phyloP scores from a whole-genome alignment of 2,888 invertebrate genomes.

The Diogma glabrata region DNA sequence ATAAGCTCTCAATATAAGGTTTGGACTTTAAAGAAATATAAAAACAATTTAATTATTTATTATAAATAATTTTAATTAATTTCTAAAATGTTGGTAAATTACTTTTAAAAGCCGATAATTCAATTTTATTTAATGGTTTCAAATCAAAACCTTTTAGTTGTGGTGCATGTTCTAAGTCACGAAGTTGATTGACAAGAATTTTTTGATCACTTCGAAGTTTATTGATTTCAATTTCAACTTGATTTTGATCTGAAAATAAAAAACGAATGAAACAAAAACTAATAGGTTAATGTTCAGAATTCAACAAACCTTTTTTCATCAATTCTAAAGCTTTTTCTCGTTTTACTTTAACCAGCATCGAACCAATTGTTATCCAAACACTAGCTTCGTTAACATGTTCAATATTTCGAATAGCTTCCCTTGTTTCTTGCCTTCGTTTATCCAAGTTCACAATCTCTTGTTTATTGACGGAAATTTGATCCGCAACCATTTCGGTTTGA shows the following conservation, averaged over 20 bases:
- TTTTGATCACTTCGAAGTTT: slow-evolving; percentile 33
- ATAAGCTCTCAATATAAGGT: too few species aligned
- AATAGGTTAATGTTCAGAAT: too few species aligned
- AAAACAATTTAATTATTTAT: too few species aligned
- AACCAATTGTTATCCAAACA: slow-evolving; percentile 34
- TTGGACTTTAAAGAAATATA: too few species aligned
- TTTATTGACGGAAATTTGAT: slow-evolving; percentile 32
- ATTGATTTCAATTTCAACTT: slow-evolving; percentile 32
- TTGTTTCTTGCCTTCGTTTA: slow-evolving; percentile 29
- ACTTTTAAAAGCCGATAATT: slow-evolving; percentile 28
- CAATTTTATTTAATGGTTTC: slow-evolving; percentile 29
- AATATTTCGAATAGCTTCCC: slow-evolving; percentile 30
- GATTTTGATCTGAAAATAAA: slow-evolving; percentile 29
- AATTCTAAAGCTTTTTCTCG: slow-evolving; percentile 27
- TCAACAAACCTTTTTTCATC: slow-evolving; percentile 33
- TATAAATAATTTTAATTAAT: too few species aligned
- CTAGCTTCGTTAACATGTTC: slow-evolving; percentile 28
- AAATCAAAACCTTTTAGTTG: slow-evolving; percentile 32
- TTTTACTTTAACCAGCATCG: slow-evolving; percentile 31
- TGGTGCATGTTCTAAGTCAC: slow-evolving; percentile 30
- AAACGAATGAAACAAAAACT: too few species aligned
- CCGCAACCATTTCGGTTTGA: slow-evolving; percentile 32
- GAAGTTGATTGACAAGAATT: slow-evolving; percentile 31
- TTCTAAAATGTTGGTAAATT: too few species aligned
- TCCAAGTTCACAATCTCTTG: slow-evolving; percentile 31